Evolutionary conservation across 2,113 vertebrate genomes (phyloP).

Genomic region (Salvator merianae): DNA sequence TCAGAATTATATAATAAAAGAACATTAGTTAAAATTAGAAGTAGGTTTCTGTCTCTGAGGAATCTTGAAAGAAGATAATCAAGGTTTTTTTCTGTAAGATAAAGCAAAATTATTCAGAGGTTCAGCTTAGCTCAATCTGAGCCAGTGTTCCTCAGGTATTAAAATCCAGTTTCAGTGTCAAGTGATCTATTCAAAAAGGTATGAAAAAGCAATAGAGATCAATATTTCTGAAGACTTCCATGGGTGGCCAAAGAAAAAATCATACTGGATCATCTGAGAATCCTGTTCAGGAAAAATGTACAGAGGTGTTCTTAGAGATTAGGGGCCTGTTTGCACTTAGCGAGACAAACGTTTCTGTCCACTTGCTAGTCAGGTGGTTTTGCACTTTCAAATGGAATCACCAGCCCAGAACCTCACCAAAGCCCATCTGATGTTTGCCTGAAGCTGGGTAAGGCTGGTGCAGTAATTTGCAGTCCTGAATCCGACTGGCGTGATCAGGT

Average conservation of each 20-base stretch:
- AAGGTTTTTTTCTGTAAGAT: neutral
- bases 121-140: neutral
- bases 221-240: neutral
- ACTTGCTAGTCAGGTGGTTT: too few species aligned
- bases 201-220: neutral
- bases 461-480: too few species aligned
- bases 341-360: too few species aligned
- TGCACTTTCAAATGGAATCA: too few species aligned
- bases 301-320: neutral
- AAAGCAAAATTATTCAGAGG: neutral
- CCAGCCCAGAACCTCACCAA: too few species aligned
- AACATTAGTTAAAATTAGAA: neutral
- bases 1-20: neutral
- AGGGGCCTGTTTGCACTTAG: too few species aligned
- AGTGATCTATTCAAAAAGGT: neutral
- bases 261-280: neutral
- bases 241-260: neutral
- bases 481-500: too few species aligned
- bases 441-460: too few species aligned
- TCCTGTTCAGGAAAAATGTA: neutral
- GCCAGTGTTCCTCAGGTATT: neutral
- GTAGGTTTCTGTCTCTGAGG: neutral
- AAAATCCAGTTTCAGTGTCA: neutral
- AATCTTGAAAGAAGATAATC: neutral
- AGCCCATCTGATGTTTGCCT: too few species aligned